A percentile compares a stretch with the other conserved stretches of the same genome.
Conservation (phyloP, 2,113 vertebrate genomes). For the Cyanoramphus novaezelandiae region DNA sequence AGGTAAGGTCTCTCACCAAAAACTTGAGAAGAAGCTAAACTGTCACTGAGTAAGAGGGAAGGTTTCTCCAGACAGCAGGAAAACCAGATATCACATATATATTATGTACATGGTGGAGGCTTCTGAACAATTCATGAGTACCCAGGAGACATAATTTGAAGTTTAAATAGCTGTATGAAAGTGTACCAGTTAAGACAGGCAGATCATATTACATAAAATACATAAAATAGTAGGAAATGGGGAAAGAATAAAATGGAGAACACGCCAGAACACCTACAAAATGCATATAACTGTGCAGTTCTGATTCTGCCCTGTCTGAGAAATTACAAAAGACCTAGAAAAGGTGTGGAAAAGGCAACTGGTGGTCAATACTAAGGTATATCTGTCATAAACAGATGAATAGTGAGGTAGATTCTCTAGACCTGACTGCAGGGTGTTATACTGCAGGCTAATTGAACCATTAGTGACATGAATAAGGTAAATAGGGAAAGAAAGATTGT, state of each 20-base stretch:
- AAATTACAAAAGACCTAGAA: neutral
- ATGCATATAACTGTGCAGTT: neutral
- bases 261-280: neutral
- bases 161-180: neutral
- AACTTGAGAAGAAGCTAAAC: neutral
- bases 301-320: neutral
- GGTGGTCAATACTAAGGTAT: neutral
- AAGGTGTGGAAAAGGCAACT: neutral
- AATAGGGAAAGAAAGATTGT: neutral
- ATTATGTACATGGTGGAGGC: neutral
- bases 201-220: neutral
- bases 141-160: neutral
- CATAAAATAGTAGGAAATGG: neutral
- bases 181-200: neutral
- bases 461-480: neutral
- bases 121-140: neutral
- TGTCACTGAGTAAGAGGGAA: neutral
- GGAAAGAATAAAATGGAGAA: neutral
- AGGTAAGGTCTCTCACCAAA: neutral
- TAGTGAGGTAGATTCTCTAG: neutral
- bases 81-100: neutral
- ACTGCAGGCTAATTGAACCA: neutral
- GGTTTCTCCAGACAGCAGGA: neutral
- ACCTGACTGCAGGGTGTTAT: neutral
- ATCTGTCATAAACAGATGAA: neutral